Base-by-base conservation (phyloP, 1,140 invertebrate species). In the Stegodyphus dumicola region DNA sequence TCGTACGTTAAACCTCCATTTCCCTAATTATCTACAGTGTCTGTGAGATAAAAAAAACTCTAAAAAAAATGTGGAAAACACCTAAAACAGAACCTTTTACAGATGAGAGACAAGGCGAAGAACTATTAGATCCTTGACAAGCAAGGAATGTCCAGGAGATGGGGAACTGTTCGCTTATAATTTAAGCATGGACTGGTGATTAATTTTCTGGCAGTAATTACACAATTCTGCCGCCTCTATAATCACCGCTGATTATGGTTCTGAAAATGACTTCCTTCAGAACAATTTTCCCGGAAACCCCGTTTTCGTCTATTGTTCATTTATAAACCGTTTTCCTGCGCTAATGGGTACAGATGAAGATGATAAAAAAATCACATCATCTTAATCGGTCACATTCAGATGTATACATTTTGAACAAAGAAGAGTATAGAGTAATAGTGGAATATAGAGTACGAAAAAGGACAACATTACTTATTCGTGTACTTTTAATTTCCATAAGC, bases 141-240 rank as follows among this genome's bases (percentile, higher is more conserved):
- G 33, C 3, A 33, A 33, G 33, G 33, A 33, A 33, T 3, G 1
- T 33, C 33, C 33, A 33, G 33, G 33, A 1, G 33, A 33, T 33
- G 33, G 33, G 33, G 33, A 33, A 33, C 33, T 33, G 33, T 60
- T 60, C 15, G 56, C 56, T 60, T 15, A 60, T 60, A 60, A 60
- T 11, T 60, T 60, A 60, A 11, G 56, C 33, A 60, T 60, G 56
- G 56, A 60, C 15, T 15, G n/a, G n/a, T 76, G 74, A 76, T 76
- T 76, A 76, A 77, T 77, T 77, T 65, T 77, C n/a, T 18, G 60
- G 53, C 78, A 81, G 65, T 81, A 81, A 81, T 81, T 81, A 81
- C 78, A 81, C 78, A 81, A 81, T 81, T 73, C 78, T 51, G 53
- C 78, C 78, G 67, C 78, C 78, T 81, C 69, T 69, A 81, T 81